Evolutionary conservation across 2,113 vertebrate genomes (phyloP), one percentile per base, ranked within the genome.

Genomic region (Chelonoidis abingdonii): DNA sequence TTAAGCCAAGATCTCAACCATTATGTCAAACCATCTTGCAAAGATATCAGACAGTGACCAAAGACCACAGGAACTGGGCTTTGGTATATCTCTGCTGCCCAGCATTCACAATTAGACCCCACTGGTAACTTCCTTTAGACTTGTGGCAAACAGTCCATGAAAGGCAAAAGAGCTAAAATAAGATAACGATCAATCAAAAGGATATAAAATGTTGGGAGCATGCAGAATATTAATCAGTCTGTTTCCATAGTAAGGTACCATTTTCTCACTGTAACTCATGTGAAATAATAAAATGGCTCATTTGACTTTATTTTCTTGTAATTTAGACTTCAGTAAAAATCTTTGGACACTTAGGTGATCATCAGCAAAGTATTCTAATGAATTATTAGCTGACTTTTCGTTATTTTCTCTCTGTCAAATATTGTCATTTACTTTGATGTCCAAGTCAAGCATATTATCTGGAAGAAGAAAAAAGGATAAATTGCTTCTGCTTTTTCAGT

Each of bases 301-400:
- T 97, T 98, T 95, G 93, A 85, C 90, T 98, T 98, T 95, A 98
- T 96, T 92, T 97, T 94, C 90, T 83, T 93, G 44, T 96, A 83
- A 97, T 93, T 92, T 98, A 96, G 86, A 93, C 87, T 91, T 89
- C 38, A 95, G 94, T 17, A 95, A 89, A 93, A 92, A 75, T 78
- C 57, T 65, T 86, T 95, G 11, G 27, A 94, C 94, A 89, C n/a
- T 29, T 92, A 14, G 17, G n/a, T 86, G 94, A 75, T 79, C 29
- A 11, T 91, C 89, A 14, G 10, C 91, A 82, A 56, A 92, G 22
- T 41, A 4, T 54, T 96, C 29, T 72, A 53, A 86, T 17, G 22
- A 8, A 4, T 47, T 41, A 53, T 76, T 31, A 78, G 8, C 31
- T 56, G 49, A 82, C 10, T 84, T 9, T 10, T 4, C 25, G 1